Evolutionary conservation across 2,113 vertebrate species (phyloP), one percentile per base, ranked within the genome.

Genomic region (Poeciliopsis retropinna): DNA sequence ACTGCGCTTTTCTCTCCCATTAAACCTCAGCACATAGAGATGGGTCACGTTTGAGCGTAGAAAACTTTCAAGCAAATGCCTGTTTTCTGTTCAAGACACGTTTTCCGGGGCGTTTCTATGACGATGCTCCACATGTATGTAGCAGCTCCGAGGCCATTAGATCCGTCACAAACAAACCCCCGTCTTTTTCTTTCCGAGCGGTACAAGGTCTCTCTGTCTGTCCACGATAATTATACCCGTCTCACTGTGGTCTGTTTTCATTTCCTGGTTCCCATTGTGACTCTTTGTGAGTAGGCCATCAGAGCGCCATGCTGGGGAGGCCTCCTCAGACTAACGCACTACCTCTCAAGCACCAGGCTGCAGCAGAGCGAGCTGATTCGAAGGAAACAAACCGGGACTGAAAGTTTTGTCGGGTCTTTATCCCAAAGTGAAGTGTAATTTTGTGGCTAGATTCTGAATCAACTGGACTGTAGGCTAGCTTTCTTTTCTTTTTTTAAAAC

Each of bases 231-330:
- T 78, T 77, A 67, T 61, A 84, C 73, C 72, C 85, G 80, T 93
- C 88, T 84, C 64, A 70, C 78, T 89, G 89, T 90, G 85, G 67
- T 81, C 83, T 78, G 74, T 81, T 87, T 88, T 62, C 34, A 27
- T 86, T 89, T 86, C 75, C 84, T 78, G 32, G 61, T 57, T 39
- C 17, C 39, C 85, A 75, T 92, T 91, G 92, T 93, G 90, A 86
- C 87, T 93, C 72, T 84, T 90, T 71, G 93, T 94, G 87, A 93
- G 85, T 85, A 88, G 85, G 84, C 81, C 84, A 87, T 87, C 88
- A 83, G 85, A 81, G 86, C 78, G 85, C 87, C 79, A 90, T 85
- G 90, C 86, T 88, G 87, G 75, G 87, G 93, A 93, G 91, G 89
- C 89, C 89, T 91, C 88, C 89, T 90, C 85, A 84, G 91, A 84